Percentiles rank a stretch among this genome's conserved stretches.
Conservation (phyloP, 2,888 invertebrate genomes). For the Crossocerus cetratus region DNA sequence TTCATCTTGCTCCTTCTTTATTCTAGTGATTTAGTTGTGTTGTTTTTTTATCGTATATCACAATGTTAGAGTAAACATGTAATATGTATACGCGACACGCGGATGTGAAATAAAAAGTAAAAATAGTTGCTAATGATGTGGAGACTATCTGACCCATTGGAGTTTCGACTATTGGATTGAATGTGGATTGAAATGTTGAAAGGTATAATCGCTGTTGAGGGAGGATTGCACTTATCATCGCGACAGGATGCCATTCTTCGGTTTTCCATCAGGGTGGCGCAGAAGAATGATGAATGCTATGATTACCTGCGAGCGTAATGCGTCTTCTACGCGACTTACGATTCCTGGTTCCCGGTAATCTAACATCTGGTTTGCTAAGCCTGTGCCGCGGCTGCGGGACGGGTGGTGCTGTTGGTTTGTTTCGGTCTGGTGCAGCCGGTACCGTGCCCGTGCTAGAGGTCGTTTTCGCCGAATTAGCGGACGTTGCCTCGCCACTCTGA, state of each 20-base stretch:
- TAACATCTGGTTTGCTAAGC: conserved; percentile 60
- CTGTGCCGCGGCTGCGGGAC: conserved; percentile 69
- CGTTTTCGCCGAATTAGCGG: conserved; percentile 25
- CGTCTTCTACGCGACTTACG: conserved; percentile 75
- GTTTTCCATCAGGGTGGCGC: conserved; percentile 17
- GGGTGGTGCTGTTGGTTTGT: conserved; percentile 43
- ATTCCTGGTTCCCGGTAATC: conserved; percentile 65
- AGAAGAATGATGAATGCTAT: conserved; percentile 57
- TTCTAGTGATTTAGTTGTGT: too few species aligned
- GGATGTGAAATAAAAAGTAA: too few species aligned
- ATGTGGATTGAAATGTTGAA: too few species aligned
- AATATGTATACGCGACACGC: too few species aligned
- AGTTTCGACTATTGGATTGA: too few species aligned
- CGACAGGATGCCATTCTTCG: neutral
- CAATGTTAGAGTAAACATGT: too few species aligned
- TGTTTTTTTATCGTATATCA: too few species aligned
- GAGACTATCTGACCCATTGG: too few species aligned
- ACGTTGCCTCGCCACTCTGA: conserved; percentile 20
- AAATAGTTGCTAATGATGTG: too few species aligned
- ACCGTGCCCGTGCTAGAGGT: conserved; percentile 8
- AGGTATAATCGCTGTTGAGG: neutral
- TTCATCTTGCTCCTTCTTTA: too few species aligned
- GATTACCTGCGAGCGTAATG: conserved; percentile 72
- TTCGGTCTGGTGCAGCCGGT: conserved; percentile 35
- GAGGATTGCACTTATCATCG: neutral